Evolutionary conservation across 1,140 invertebrate species (phyloP), one percentile per base, ranked within the genome.

Genomic region (Chlorops oryzae): DNA sequence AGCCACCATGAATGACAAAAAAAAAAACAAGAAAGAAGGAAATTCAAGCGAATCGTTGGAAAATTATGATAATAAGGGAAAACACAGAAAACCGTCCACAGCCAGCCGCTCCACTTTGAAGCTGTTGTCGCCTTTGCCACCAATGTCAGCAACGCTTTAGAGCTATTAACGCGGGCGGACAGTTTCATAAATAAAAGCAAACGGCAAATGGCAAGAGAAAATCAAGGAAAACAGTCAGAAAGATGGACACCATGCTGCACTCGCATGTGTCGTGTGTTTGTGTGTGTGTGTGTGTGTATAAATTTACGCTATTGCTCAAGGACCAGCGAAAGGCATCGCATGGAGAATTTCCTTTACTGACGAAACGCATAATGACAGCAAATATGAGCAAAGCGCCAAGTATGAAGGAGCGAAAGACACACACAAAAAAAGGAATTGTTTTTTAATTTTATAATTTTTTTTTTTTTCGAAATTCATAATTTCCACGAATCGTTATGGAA

Each of bases 41-140:
- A 21, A 41, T n/a, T 13, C 22, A 10, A 15, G 12, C 5, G 13
- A 12, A 18, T 6, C 42, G 27, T 13, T 28, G 34, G 23, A 25
- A 45, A 45, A 45, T 45, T 45, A 45, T 45, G 42, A 32, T 45
- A 45, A 45, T 45, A 45, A 45, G 42, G n/a, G n/a, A n/a, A n/a
- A n/a, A n/a, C n/a, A n/a, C n/a, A n/a, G n/a, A n/a, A n/a, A n/a
- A n/a, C n/a, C n/a, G n/a, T n/a, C n/a, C n/a, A n/a, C n/a, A n/a
- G n/a, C n/a, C n/a, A n/a, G n/a, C n/a, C n/a, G n/a, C n/a, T n/a
- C n/a, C n/a, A n/a, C n/a, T n/a, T n/a, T n/a, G n/a, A n/a, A n/a
- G n/a, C n/a, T n/a, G n/a, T n/a, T n/a, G n/a, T n/a, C n/a, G n/a
- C n/a, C n/a, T n/a, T n/a, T n/a, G n/a, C n/a, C n/a, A n/a, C n/a